phyloP scores from a whole-genome alignment of 2,797 vertebrate species.

The Lacerta viridis region DNA sequence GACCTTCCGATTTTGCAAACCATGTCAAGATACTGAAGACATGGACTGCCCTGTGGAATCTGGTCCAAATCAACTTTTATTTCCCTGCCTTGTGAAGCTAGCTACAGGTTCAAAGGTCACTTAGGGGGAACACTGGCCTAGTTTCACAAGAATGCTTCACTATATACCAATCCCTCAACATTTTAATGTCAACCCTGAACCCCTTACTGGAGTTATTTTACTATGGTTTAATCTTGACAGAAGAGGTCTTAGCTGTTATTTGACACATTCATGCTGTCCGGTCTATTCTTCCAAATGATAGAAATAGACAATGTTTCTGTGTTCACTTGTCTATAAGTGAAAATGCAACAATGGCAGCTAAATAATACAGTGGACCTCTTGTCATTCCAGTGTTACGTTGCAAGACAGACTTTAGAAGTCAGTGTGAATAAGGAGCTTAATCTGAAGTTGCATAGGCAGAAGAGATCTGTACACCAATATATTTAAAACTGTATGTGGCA shows the following conservation, averaged over 20 bases:
- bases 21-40: not conserved
- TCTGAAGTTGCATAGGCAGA: conserved; percentile 78
- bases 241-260: not conserved
- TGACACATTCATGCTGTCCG: conserved; percentile 3
- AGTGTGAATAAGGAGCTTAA: conserved; percentile 54
- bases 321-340: not conserved
- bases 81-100: not conserved
- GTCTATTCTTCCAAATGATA: conserved; percentile 1
- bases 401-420: conserved; percentile 37
- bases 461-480: conserved; percentile 69
- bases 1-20: not conserved
- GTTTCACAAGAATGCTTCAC: not conserved
- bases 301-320: conserved; percentile 9
- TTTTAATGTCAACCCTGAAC: not conserved
- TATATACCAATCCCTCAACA: not conserved
- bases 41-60: not conserved
- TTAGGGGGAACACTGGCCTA: not conserved
- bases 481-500: conserved; percentile 69
- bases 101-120: conserved; percentile 21
- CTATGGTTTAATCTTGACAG: not conserved
- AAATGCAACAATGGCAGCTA: conserved; percentile 8
- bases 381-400: conserved; percentile 43
- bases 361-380: conserved; percentile 50
- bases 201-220: not conserved
- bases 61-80: conserved; percentile 9